Base-by-base conservation (phyloP, 92 coral and sea anemone species). In the Porites cylindrica region DNA sequence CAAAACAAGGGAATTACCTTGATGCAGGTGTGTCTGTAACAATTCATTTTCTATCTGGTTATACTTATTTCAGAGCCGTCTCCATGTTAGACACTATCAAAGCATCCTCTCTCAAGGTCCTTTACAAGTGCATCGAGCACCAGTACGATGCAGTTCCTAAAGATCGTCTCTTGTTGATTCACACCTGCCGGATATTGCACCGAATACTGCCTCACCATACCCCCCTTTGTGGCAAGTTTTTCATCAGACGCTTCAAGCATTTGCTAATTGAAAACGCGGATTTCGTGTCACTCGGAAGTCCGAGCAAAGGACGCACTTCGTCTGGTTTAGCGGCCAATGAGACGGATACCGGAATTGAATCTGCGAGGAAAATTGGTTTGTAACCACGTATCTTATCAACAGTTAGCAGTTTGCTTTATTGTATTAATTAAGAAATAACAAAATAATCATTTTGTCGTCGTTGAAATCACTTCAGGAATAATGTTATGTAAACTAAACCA, bases 211-310 rank as follows among this genome's bases (percentile, higher is more conserved):
- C 98, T 50, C 97, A 92, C 91, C 92, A 93, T 78, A 97, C 98
- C 19, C 99, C 99, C 66, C 93, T 97, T 24, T 93, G 98, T 86
- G 99, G 99, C 14, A 93, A 93, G 85, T 95, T 97, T 92, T 97
- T 97, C 61, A 94, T 97, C 83, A 88, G 98, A 67, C 94, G 99
- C 13, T 97, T 97, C 85, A 97, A 96, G 66, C 99, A 97, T 84
- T 89, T 97, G 71, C 88, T 97, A 60, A 96, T 97, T 53, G 99
- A 97, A 69, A 97, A 97, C 85, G 98, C 99, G 51, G 98, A 96
- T 75, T 93, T 96, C 81, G 98, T 95, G 64, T 94, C 98, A 51
- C 92, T 93, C 63, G 98, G 97, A 38, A 89, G 98, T 83, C 93
- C 98, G 23, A 14, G 61, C 4, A 92, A 86, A 64, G 83, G 79